Evolutionary conservation across 2,888 invertebrate species (phyloP).

Genomic region (Chrysodeixis includens): DNA sequence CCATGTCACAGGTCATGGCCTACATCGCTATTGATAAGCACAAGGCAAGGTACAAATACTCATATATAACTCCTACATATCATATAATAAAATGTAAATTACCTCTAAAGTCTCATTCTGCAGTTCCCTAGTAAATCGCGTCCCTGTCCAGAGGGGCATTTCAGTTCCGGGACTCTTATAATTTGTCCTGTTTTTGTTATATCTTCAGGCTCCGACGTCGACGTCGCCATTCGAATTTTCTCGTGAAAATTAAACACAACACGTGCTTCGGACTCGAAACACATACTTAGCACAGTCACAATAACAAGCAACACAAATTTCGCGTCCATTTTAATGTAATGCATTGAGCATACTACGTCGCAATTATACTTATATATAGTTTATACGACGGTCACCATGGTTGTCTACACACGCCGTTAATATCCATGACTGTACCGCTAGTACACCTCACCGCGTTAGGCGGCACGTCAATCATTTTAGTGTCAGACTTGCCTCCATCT

Average conservation of each 20-base stretch:
- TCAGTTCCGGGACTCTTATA: slow-evolving; percentile 75
- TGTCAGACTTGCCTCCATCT: slow-evolving; percentile 31
- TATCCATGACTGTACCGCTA: slow-evolving; percentile 67
- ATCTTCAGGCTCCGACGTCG: slow-evolving; percentile 51
- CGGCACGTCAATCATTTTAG: slow-evolving; percentile 79
- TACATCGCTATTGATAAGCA: slow-evolving; percentile 9
- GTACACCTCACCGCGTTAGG: slow-evolving; percentile 68
- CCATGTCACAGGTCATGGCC: slow-evolving; percentile 24
- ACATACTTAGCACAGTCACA: slow-evolving; percentile 48
- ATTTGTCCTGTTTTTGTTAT: slow-evolving; percentile 69
- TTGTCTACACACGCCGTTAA: slow-evolving; percentile 77
- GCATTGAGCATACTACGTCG: slow-evolving; percentile 69
- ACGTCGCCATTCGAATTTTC: slow-evolving; percentile 53
- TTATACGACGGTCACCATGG: slow-evolving; percentile 70
- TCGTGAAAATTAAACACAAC: slow-evolving; percentile 63
- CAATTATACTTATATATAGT: slow-evolving; percentile 42
- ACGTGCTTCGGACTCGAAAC: slow-evolving; percentile 23
- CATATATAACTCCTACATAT: slow-evolving; percentile 7
- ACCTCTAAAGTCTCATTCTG: slow-evolving; percentile 69
- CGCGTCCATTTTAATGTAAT: slow-evolving; percentile 67
- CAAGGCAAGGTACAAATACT: neutral
- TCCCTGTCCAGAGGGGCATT: slow-evolving; percentile 69
- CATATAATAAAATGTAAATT: slow-evolving; percentile 28
- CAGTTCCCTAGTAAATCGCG: slow-evolving; percentile 73
- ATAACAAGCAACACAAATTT: slow-evolving; percentile 59